Conservation (phyloP, 2,113 vertebrate genomes). For the Sphyrna mokarran region DNA sequence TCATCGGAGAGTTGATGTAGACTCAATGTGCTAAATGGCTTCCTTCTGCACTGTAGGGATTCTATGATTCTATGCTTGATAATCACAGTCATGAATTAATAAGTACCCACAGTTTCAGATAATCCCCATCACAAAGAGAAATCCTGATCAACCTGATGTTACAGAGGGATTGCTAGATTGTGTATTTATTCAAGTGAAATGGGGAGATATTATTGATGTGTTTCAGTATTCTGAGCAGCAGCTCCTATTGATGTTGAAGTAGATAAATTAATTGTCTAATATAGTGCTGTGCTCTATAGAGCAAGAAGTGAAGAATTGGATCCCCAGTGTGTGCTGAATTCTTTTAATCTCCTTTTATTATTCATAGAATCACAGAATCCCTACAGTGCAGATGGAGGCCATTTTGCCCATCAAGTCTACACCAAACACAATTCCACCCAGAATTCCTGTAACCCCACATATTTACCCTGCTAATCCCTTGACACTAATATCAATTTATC, state of each 20-base stretch:
- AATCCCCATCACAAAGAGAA: background rate
- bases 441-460: no score
- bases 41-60: no score
- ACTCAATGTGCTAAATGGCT: no score
- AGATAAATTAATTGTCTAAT: background rate
- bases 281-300: background rate
- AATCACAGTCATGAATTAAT: background rate
- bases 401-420: no score
- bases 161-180: background rate
- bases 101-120: background rate
- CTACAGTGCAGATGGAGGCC: no score
- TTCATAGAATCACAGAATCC: background rate
- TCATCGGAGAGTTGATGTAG: no score
- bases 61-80: no score
- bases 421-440: no score
- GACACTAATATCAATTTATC: no score
- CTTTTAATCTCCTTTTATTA: background rate
- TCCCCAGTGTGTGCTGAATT: background rate
- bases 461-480: no score
- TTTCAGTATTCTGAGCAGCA: background rate
- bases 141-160: background rate
- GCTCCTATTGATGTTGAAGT: background rate
- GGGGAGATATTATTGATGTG: background rate
- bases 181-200: background rate
- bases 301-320: background rate